Conservation (phyloP, 2,113 vertebrate genomes). For the Periophthalmus modestus region DNA sequence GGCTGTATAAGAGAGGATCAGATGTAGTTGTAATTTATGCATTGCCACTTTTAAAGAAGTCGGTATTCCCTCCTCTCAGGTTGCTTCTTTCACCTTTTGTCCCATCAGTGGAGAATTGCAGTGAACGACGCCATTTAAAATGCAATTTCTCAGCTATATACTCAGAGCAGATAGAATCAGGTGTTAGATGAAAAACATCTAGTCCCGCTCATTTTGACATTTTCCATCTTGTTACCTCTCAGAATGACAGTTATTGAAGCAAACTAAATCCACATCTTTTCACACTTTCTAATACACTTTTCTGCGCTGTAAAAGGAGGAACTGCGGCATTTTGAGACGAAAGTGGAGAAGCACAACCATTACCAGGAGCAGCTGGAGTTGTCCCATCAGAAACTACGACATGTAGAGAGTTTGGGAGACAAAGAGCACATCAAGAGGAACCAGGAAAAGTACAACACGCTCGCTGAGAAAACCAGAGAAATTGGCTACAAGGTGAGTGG, state of each 20-base stretch:
- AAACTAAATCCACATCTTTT: not conserved
- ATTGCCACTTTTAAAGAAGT: conserved; percentile 10
- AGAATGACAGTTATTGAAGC: conserved; percentile 26
- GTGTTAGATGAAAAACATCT: conserved; percentile 26
- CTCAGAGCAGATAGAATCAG: conserved; percentile 1
- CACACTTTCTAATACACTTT: not conserved
- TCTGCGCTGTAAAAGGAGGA: conserved; percentile 82
- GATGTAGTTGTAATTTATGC: conserved; percentile 19
- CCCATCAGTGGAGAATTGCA: conserved; percentile 3
- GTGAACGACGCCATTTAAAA: conserved; percentile 20
- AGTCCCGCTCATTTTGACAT: conserved; percentile 1
- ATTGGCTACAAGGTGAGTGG: conserved; percentile 90
- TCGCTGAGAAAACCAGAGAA: conserved; percentile 90
- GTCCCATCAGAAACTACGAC: conserved; percentile 92
- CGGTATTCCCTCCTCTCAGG: not conserved
- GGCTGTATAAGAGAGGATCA: not conserved
- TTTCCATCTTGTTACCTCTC: conserved; percentile 7
- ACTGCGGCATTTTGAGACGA: conserved; percentile 92
- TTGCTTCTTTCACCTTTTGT: conserved; percentile 36
- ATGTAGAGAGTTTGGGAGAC: conserved; percentile 86
- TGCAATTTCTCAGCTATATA: conserved; percentile 1
- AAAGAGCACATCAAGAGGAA: conserved; percentile 85
- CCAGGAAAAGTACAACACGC: conserved; percentile 84
- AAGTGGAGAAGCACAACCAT: conserved; percentile 95
- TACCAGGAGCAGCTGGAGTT: conserved; percentile 94